Base-by-base conservation (phyloP, 2,888 invertebrate genomes). In the Dicycla oo region DNA sequence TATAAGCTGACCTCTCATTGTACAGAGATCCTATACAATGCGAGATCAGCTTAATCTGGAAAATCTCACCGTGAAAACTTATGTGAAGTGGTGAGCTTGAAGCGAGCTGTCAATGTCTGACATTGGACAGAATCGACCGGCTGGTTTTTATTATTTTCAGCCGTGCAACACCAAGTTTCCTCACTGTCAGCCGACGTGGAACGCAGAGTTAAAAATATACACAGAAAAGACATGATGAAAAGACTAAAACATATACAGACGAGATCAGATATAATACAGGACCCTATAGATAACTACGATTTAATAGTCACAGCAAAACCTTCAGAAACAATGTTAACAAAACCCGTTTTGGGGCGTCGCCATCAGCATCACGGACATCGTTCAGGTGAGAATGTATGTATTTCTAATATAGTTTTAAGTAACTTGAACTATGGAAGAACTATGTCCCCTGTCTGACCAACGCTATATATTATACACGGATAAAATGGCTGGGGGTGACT, bases 241-340 rank as follows among this genome's bases (percentile, higher is more conserved):
- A 34, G 2, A n/a, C 6, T 62, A 11, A 15, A 49, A 49, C 6
- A n/a, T n/a, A 34, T 49, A 7, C 49, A 62, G 6, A 49, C 18
- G 18, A 34, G 18, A 49, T 34, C 18, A 1, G 62, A 49, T 2
- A n/a, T n/a, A 18, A 11, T n/a, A 11, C 6, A 34, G 3, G n/a
- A 34, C 6, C 18, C 11, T 0, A 34, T 23, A 2, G 65, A 65
- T 40, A 40, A 51, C 10, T 53, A 53, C 30, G 68, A 65, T n/a
- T 43, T 40, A 10, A 20, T 65, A 10, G 18, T 51, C 0, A 51
- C 40, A 8, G 6, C 6, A 6, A 34, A 30, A 15, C 40, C 40
- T 3, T 6, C n/a, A 15, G 2, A 6, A 0, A 26, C 13, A 15
- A 10, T 1, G 11, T 1, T 2, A 0, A 23, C 0, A 11, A 43